These are phyloP conservation scores for Cyanoderma ruficeps DNA, from an alignment of 2,113 vertebrate genomes.

Conservation along the genomic window DNA sequence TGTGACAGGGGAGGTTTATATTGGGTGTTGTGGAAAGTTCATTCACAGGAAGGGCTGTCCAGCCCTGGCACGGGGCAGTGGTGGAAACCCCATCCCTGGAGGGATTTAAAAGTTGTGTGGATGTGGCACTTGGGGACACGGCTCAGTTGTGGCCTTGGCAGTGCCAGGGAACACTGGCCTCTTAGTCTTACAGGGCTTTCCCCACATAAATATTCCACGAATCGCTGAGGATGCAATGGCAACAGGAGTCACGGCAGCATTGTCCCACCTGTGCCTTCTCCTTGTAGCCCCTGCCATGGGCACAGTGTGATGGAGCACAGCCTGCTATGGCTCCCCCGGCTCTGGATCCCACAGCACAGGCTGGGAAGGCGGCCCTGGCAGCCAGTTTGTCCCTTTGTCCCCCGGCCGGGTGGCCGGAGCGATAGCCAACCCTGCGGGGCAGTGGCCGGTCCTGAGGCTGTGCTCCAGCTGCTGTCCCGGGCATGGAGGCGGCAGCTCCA, in stretches of 20 bases:
- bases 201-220: not conserved
- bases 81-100: too few relatives aligned
- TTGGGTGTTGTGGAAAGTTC: not conserved
- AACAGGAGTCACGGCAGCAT: fast-evolving
- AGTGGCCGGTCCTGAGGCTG: not conserved
- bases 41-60: not conserved
- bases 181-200: not conserved
- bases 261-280: not conserved
- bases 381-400: not conserved
- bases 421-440: too few relatives aligned
- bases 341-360: not conserved
- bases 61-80: not conserved
- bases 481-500: not conserved
- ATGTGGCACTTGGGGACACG: not conserved
- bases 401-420: fast-evolving
- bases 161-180: not conserved
- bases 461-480: not conserved
- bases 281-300: not conserved
- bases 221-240: not conserved
- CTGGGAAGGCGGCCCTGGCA: not conserved
- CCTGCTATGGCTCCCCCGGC: not conserved
- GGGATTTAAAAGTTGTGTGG: fast-evolving
- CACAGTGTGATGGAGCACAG: fast-evolving
- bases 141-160: not conserved
- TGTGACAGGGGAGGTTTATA: not conserved